Evolutionary conservation across 2,113 vertebrate species (phyloP), one percentile per base, ranked within the genome.

Genomic region (Pteronura brasiliensis): DNA sequence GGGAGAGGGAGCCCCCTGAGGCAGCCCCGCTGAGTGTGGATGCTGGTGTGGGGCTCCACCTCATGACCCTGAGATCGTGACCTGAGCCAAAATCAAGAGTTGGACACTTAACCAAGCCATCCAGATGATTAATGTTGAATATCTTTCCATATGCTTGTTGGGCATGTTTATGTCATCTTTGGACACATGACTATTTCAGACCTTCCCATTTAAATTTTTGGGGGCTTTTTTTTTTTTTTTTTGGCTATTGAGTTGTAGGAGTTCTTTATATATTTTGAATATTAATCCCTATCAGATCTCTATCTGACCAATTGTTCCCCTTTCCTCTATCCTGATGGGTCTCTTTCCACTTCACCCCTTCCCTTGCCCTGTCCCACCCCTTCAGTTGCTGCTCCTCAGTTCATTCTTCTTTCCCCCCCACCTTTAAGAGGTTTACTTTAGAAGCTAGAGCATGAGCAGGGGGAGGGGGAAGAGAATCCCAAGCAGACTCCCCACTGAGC

Each of bases 291-390:
- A 34, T 49, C 29, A 49, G 76, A 49, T 79, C 31, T 20, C 18
- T 20, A 7, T 13, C 49, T 8, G 20, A 13, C 42, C 23, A 2
- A 14, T 57, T 47, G 27, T 29, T 27, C 4, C 12, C 72, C 34
- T 77, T 4, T 3, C 15, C 42, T 59, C 25, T 6, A 2, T 36
- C 18, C 4, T 20, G 4, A 0, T 1, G 1, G 80, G 34, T 34
- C n/a, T n/a, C 34, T 72, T n/a, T 4, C n/a, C 13, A 1, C 8
- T 29, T 23, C 72, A 27, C 36, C 2, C 12, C 12, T 29, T 34
- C 13, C 29, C 14, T 31, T 15, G 6, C 31, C 15, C 29, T 3
- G 3, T 7, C 14, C 1, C 12, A 3, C 17, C 44, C 17, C 44
- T 11, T 34, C 4, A 4, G 7, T 6, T n/a, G 3, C 15, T 25